Percentiles rank a stretch among this genome's conserved stretches.
Evolutionary conservation across 1,140 invertebrate genomes (phyloP).

Genomic region (Copidosoma floridanum): DNA sequence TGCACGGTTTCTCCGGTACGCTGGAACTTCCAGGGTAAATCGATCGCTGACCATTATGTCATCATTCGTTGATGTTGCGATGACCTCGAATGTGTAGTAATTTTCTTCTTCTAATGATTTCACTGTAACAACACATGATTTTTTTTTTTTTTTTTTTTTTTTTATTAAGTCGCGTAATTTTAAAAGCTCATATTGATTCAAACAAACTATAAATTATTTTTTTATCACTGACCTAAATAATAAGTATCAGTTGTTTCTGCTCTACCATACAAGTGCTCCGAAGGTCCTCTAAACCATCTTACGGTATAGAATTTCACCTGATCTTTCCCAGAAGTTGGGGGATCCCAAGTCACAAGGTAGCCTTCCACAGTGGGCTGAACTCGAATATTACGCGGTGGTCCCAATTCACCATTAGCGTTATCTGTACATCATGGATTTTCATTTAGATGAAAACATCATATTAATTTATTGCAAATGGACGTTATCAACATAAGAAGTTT

Average conservation of each 20-base stretch:
- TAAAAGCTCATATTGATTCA: no score
- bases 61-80: conserved; percentile 60
- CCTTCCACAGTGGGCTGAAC: conserved; percentile 63
- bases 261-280: conserved; percentile 60
- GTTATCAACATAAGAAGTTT: not conserved
- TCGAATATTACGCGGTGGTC: conserved; percentile 66
- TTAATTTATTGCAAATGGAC: no score
- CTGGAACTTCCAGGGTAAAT: conserved; percentile 61
- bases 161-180: no score
- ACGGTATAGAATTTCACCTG: conserved; percentile 62
- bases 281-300: conserved; percentile 62
- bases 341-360: conserved; percentile 72
- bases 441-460: no score
- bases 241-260: conserved; percentile 65
- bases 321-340: conserved; percentile 62
- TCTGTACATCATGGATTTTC: conserved; percentile 16
- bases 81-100: conserved; percentile 66
- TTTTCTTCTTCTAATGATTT: conserved; percentile 65
- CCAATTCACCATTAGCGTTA: conserved; percentile 50
- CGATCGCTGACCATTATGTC: conserved; percentile 60
- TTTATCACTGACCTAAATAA: conserved; percentile 57
- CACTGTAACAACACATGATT: no score
- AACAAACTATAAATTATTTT: not conserved
- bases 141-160: no score
- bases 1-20: conserved; percentile 62